Percentiles rank a stretch among this genome's conserved stretches.
Evolutionary conservation across 2,888 invertebrate genomes (phyloP).

Genomic region (Eupithecia inturbata): DNA sequence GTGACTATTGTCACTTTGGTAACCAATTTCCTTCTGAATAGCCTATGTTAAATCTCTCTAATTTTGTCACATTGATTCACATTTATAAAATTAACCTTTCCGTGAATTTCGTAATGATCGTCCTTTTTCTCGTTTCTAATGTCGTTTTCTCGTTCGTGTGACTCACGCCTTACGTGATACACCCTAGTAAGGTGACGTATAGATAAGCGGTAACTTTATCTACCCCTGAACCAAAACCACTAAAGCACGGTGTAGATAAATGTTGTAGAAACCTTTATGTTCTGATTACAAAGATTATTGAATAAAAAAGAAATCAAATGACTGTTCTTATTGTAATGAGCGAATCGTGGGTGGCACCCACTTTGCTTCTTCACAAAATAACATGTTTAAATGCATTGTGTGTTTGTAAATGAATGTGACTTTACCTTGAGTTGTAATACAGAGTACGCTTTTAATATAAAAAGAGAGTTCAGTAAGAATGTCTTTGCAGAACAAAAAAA

Average conservation of each 20-base stretch:
- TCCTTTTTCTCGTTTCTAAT: neutral
- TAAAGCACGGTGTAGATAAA: constrained; percentile 20
- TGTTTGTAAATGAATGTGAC: constrained; percentile 66
- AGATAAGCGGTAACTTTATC: constrained; percentile 26
- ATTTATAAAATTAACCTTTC: neutral
- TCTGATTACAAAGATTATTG: constrained; percentile 45
- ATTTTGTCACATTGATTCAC: neutral
- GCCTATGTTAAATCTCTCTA: neutral
- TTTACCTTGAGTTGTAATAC: constrained; percentile 64
- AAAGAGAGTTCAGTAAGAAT: neutral
- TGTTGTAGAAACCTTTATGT: constrained; percentile 28
- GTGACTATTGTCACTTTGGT: too few species aligned
- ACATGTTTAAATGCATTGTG: constrained; percentile 65
- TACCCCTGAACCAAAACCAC: constrained; percentile 24
- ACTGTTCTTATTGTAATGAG: constrained; percentile 49
- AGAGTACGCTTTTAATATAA: neutral
- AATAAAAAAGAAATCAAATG: constrained; percentile 53
- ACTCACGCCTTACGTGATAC: constrained; percentile 18
- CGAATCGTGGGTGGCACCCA: constrained; percentile 62
- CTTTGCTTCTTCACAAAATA: constrained; percentile 58
- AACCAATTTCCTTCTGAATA: too few species aligned
- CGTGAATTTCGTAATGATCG: neutral
- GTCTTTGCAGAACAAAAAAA: neutral
- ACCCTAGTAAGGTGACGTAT: constrained; percentile 22
- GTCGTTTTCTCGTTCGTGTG: constrained; percentile 1